Conservation (phyloP, 2,888 invertebrate genomes). For the Pristionchus fissidentatus region DNA sequence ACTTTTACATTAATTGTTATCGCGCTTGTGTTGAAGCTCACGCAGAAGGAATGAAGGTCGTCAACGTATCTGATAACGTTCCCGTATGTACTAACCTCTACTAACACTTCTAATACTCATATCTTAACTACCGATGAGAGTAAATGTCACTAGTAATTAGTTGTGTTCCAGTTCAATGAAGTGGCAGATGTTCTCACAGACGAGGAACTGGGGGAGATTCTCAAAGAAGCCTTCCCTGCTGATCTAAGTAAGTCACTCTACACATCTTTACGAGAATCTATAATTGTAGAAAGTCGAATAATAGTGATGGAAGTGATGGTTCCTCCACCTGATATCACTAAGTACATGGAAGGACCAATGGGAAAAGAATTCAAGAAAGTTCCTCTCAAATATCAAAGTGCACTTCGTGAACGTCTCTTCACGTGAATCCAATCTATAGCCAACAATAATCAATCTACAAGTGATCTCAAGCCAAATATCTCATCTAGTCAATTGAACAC, state of each 20-base stretch:
- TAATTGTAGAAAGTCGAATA: conserved; percentile 9
- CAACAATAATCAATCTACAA: neutral
- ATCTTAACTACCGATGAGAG: neutral
- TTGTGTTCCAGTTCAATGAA: conserved; percentile 12
- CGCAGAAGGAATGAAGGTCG: conserved; percentile 32
- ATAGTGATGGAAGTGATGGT: conserved; percentile 35
- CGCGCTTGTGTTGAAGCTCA: neutral
- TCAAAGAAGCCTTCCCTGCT: conserved; percentile 34
- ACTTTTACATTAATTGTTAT: conserved; percentile 29
- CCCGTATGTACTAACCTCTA: conserved; percentile 30
- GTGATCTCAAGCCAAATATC: conserved; percentile 15
- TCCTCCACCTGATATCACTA: neutral
- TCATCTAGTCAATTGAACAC: neutral
- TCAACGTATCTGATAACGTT: conserved; percentile 20
- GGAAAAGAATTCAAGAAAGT: conserved; percentile 34
- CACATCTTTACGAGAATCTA: neutral
- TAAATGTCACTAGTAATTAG: neutral
- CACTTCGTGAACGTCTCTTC: conserved; percentile 36
- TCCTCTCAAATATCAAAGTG: neutral
- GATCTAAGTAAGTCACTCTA: neutral
- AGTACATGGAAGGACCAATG: conserved; percentile 27
- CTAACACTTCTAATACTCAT: conserved; percentile 22
- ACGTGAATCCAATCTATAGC: neutral
- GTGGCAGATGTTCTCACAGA: neutral
- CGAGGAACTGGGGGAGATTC: conserved; percentile 42